Evolutionary conservation across 2,113 vertebrate species (phyloP), one percentile per base, ranked within the genome.

Genomic region (Rhynchomys soricoides): DNA sequence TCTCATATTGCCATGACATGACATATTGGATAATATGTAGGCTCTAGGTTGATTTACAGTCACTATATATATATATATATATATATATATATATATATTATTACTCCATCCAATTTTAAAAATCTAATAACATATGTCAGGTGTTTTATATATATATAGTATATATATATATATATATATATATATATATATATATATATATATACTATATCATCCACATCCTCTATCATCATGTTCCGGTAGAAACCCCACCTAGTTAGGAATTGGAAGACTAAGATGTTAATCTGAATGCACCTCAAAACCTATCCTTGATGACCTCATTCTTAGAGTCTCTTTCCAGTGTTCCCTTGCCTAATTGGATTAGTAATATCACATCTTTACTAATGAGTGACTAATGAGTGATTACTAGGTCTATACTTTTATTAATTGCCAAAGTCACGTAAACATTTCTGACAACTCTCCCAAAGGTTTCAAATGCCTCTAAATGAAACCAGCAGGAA

Each of bases 401-500:
- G 21, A 95, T 64, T 81, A 45, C 81, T 13, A 75, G 50, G 45
- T 45, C 37, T 75, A 91, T 3, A 87, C 3, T n/a, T 88, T 34
- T 7, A 92, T 55, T 45, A 55, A 22, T 55, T 13, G 45, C n/a
- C 13, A 64, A 48, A n/a, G 12, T n/a, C 82, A 22, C 22, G n/a
- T 40, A 10, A 16, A 50, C 57, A 21, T 7, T 45, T 31, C 26
- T 81, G 70, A 24, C 40, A 94, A 68, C 7, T 91, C 52, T n/a
- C 89, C 57, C 64, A 22, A 34, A 22, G 70, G 0, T 94, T 94
- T 95, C 26, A 91, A 89, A 70, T 86, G 22, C 75, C 74, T 59
- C 74, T 55, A 97, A 91, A 88, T 50, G 82, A 92, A 73, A 83
- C 71, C 15, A 15, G 40, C 62, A 57, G 15, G 37, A 86, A 93